phyloP scores from a whole-genome alignment of 2,797 vertebrate species.

The Tadarida brasiliensis region DNA sequence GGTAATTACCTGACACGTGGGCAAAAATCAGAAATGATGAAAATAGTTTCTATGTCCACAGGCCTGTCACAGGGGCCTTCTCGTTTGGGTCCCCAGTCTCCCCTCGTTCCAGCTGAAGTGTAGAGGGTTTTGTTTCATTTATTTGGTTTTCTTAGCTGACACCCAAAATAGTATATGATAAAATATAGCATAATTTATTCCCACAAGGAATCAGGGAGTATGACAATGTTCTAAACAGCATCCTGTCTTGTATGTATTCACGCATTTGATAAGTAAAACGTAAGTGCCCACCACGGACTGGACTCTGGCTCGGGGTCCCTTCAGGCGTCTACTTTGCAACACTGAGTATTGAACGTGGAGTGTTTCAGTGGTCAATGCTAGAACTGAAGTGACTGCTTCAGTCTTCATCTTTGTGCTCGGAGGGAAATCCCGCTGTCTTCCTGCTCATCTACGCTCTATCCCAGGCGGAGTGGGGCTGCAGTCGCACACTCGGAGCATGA shows the following conservation, averaged over 20 bases:
- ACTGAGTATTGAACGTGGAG: background rate
- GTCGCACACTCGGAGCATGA: rapidly evolving
- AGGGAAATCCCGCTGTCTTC: too few species aligned
- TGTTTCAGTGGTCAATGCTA: background rate
- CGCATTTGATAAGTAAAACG: background rate
- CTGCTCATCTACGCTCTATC: background rate
- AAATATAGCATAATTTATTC: background rate
- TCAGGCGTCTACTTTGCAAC: background rate
- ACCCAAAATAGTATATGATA: background rate
- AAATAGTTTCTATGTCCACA: background rate
- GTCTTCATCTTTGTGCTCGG: background rate
- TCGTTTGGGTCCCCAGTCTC: background rate
- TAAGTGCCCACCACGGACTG: background rate
- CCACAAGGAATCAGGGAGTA: background rate
- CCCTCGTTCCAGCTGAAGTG: too few species aligned
- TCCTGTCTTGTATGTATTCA: background rate
- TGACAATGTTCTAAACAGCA: background rate
- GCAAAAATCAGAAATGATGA: background rate
- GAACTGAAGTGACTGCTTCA: background rate
- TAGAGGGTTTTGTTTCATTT: background rate
- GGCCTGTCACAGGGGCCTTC: background rate
- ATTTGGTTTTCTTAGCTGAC: background rate
- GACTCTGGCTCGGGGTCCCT: background rate
- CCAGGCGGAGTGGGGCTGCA: background rate
- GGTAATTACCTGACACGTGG: background rate